phyloP scores from a whole-genome alignment of 2,113 vertebrate genomes.

The Nothoprocta perdicaria region DNA sequence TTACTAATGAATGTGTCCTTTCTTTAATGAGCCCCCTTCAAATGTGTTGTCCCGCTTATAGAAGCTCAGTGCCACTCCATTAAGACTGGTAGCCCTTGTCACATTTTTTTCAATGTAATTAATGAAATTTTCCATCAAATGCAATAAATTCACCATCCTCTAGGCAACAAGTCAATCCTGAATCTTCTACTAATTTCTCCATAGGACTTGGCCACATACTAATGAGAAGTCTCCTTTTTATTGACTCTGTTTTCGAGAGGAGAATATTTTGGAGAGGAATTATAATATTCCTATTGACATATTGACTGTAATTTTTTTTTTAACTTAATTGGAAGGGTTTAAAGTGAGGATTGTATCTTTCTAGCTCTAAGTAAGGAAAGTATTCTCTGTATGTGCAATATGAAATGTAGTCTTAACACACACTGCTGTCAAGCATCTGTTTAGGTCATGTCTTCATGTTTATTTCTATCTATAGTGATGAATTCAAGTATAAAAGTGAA shows the following conservation, averaged over 20 bases:
- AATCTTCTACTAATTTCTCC: background rate
- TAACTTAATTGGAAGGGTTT: background rate
- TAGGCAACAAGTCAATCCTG: background rate
- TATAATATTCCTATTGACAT: background rate
- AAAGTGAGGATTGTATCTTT: background rate
- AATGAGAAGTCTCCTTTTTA: background rate
- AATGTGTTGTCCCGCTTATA: background rate
- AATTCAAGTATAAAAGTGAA: background rate
- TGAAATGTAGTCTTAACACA: background rate
- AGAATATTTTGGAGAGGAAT: background rate
- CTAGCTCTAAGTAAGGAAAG: background rate
- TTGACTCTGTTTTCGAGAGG: background rate
- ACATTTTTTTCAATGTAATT: background rate
- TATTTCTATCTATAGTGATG: no score
- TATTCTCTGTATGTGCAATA: background rate
- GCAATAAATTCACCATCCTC: background rate
- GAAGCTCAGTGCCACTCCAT: background rate
- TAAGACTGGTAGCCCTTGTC: background rate
- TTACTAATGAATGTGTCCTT: background rate
- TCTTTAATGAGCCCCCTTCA: background rate
- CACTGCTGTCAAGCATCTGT: background rate
- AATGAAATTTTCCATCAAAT: background rate
- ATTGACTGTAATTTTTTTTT: background rate
- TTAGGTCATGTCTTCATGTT: background rate
- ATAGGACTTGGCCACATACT: rapidly evolving